Conservation (phyloP, 2,113 vertebrate genomes). For the Haplochromis burtoni region DNA sequence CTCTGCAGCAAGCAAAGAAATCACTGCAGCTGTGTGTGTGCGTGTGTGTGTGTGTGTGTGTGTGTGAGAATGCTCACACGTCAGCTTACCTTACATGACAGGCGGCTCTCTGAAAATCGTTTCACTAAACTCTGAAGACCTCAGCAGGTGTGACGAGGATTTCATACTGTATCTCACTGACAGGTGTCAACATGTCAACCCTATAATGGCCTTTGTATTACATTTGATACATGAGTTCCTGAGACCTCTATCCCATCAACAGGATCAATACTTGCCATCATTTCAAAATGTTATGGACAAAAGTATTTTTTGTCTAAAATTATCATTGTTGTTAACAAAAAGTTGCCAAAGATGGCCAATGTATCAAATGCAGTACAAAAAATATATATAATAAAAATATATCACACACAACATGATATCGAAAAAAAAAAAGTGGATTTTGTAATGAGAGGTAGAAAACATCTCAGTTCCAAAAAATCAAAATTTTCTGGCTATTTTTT, state of each 20-base stretch:
- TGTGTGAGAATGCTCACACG: neutral
- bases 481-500: neutral
- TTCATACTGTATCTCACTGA: neutral
- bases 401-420: neutral
- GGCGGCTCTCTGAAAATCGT: neutral
- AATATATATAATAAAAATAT: neutral
- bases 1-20: neutral
- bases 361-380: neutral
- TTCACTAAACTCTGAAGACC: neutral
- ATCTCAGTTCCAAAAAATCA: accelerated
- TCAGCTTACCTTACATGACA: neutral
- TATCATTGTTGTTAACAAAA: neutral
- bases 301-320: neutral
- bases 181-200: neutral
- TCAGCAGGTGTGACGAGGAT: neutral
- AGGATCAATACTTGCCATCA: neutral
- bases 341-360: neutral
- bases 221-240: neutral
- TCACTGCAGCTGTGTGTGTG: neutral
- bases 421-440: neutral
- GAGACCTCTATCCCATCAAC: neutral
- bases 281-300: neutral
- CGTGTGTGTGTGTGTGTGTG: neutral
- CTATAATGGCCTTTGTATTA: neutral
- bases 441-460: neutral